A percentile compares a stretch with the other conserved stretches of the same genome.
Conservation (phyloP, 2,888 invertebrate species). For the Volucella inanis region DNA sequence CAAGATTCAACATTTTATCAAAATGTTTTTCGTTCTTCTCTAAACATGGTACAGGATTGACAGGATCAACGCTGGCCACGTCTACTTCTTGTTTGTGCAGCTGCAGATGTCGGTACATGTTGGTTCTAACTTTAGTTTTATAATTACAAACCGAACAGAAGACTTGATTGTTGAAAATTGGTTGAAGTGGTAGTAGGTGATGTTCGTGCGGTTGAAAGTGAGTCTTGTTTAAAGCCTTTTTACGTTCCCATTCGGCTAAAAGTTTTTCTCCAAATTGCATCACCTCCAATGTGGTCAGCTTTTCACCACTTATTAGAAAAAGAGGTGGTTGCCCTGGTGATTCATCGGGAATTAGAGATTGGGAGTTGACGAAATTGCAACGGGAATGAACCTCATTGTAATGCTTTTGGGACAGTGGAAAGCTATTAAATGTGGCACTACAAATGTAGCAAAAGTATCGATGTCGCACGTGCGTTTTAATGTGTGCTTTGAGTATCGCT, state of each 20-base stretch:
- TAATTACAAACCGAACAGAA: constrained; percentile 88
- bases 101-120: constrained; percentile 88
- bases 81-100: constrained; percentile 85
- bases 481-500: constrained; percentile 84
- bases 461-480: constrained; percentile 85
- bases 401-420: constrained; percentile 82
- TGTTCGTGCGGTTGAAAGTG: constrained; percentile 86
- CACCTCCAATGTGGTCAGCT: constrained; percentile 72
- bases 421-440: constrained; percentile 80
- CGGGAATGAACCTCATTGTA: constrained; percentile 84
- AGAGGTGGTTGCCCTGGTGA: constrained; percentile 72
- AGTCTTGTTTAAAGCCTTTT: constrained; percentile 77
- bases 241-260: constrained; percentile 77
- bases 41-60: constrained; percentile 92
- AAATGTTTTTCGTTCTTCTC: constrained; percentile 91
- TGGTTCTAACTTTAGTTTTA: constrained; percentile 88
- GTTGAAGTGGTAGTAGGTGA: constrained; percentile 86
- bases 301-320: constrained; percentile 83
- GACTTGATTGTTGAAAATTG: constrained; percentile 86
- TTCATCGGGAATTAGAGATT: constrained; percentile 80
- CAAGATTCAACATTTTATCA: constrained; percentile 92
- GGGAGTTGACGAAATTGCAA: constrained; percentile 79
- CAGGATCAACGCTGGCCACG: constrained; percentile 88
- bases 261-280: constrained; percentile 78
- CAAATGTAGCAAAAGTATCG: constrained; percentile 86